Conservation (phyloP, 2,888 invertebrate genomes). For the Biston stratarius region DNA sequence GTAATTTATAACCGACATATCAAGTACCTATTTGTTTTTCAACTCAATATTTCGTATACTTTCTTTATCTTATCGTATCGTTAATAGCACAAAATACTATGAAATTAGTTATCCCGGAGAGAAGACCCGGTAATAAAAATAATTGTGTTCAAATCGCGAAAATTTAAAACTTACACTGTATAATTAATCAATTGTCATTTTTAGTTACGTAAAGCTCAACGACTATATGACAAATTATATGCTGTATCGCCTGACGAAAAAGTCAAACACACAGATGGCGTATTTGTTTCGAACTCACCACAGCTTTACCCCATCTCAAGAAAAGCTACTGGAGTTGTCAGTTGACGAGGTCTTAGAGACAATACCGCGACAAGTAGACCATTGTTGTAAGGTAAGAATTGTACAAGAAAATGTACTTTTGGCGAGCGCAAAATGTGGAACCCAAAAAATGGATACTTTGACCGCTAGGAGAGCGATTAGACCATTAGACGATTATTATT, state of each 20-base stretch:
- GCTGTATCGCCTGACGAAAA: conserved; percentile 88
- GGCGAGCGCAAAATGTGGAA: no score
- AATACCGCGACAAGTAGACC: conserved; percentile 71
- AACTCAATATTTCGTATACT: no score
- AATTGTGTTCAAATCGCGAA: no score
- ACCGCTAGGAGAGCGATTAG: no score
- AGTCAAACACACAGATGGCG: conserved; percentile 87
- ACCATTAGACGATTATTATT: no score
- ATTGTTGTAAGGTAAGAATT: conserved; percentile 70
- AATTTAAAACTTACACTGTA: no score
- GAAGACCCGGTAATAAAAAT: no score
- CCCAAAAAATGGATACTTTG: no score
- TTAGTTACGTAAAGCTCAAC: conserved; percentile 89
- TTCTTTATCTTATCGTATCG: no score
- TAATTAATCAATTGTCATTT: conserved; percentile 27
- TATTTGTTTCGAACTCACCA: conserved; percentile 84
- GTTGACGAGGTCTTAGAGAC: conserved; percentile 83
- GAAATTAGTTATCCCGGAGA: no score
- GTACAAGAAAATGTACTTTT: not conserved
- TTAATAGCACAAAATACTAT: no score
- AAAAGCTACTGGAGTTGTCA: conserved; percentile 69
- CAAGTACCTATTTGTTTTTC: not conserved
- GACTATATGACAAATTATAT: conserved; percentile 91
- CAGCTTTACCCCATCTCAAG: conserved; percentile 78
- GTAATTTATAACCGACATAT: no score